Evolutionary conservation across 2,888 invertebrate species (phyloP).

Genomic region (Mesorhabditis spiculigera): DNA sequence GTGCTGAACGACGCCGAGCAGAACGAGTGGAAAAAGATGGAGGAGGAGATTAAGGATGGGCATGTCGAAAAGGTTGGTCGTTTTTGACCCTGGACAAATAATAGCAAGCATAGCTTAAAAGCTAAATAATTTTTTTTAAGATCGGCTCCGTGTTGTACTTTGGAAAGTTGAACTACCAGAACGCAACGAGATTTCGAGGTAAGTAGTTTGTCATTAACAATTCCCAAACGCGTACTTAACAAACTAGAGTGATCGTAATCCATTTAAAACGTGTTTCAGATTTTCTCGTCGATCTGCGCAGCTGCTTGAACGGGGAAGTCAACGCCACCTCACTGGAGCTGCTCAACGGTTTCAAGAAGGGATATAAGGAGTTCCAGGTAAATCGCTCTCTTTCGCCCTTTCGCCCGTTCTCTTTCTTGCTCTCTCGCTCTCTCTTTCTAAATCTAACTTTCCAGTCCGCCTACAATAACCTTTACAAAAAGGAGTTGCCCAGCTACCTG

Average conservation of each 20-base stretch:
- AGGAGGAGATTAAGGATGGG: slow-evolving; percentile 25
- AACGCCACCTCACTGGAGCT: slow-evolving; percentile 38
- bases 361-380: slow-evolving; percentile 20
- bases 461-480: slow-evolving; percentile 49
- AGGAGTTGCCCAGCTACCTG: slow-evolving; percentile 53
- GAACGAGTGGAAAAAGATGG: slow-evolving; percentile 31
- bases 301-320: slow-evolving; percentile 45
- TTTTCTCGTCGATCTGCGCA: slow-evolving; percentile 46
- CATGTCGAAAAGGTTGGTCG: slow-evolving; percentile 26
- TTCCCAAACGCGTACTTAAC: no score
- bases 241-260: not conserved
- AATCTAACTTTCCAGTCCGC: slow-evolving; percentile 27
- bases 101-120: no score
- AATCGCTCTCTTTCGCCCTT: no score
- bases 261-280: slow-evolving; percentile 9
- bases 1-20: slow-evolving; percentile 42
- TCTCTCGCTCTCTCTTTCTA: no score
- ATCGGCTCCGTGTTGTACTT: slow-evolving; percentile 54
- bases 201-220: no score
- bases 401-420: no score
- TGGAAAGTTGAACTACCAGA: slow-evolving; percentile 20
- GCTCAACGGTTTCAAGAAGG: slow-evolving; percentile 30
- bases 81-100: no score
- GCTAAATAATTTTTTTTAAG: no score
- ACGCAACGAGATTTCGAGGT: not conserved